Evolutionary conservation across 2,113 vertebrate genomes (phyloP).

Genomic region (Gnathonemus echidnorhynchus): DNA sequence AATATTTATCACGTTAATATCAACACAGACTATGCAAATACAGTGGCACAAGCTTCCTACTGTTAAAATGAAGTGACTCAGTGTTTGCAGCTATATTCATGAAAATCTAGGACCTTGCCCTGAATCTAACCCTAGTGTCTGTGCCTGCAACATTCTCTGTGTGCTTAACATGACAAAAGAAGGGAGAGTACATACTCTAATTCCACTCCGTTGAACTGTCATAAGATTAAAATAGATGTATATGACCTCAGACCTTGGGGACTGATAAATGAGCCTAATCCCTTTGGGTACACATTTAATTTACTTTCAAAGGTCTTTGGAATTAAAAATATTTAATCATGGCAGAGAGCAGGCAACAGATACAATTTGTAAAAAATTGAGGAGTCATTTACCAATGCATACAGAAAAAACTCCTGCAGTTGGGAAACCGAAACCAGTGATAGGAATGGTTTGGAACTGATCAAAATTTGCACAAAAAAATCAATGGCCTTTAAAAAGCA

Average conservation of each 20-base stretch:
- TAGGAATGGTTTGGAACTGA: not conserved
- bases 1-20: not conserved
- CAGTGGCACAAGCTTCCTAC: not conserved
- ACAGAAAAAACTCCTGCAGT: not conserved
- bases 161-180: not conserved
- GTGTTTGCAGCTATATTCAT: not conserved
- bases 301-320: slow-evolving; percentile 7
- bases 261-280: not conserved
- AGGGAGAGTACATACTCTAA: not conserved
- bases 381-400: not conserved
- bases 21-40: not conserved
- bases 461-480: not conserved
- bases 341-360: not conserved
- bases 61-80: not conserved
- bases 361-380: not conserved
- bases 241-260: not conserved
- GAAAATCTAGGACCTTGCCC: not conserved
- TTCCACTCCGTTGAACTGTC: not conserved
- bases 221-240: not conserved
- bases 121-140: not conserved
- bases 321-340: slow-evolving; percentile 15
- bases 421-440: not conserved
- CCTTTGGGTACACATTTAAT: slow-evolving; percentile 17
- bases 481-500: not conserved
- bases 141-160: not conserved